Conservation (phyloP, 2,888 invertebrate species). For the Anagyrus pseudococci region DNA sequence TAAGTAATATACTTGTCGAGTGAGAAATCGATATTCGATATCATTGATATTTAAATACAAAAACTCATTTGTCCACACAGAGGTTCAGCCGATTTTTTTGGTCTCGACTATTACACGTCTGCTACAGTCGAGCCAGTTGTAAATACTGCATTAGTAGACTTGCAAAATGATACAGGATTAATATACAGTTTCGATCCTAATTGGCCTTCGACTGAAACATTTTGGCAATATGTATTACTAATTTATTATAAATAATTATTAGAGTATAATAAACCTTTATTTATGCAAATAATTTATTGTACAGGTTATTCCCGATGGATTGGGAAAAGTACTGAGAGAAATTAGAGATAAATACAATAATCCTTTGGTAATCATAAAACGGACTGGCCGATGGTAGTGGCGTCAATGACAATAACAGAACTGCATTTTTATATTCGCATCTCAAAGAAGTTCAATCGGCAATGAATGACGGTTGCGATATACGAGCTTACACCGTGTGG, state of each 20-base stretch:
- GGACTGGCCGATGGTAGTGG: slow-evolving; percentile 66
- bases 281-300: neutral
- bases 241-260: neutral
- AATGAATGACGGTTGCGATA: slow-evolving; percentile 57
- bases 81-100: slow-evolving; percentile 75
- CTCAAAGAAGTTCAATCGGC: slow-evolving; percentile 50
- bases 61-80: slow-evolving; percentile 33
- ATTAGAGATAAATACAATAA: slow-evolving; percentile 57
- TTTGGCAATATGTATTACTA: neutral
- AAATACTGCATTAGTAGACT: neutral
- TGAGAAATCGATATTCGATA: no score
- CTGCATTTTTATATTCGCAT: slow-evolving; percentile 48
- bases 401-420: slow-evolving; percentile 62
- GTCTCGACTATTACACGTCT: slow-evolving; percentile 77
- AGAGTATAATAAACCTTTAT: neutral
- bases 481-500: slow-evolving; percentile 62
- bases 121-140: slow-evolving; percentile 57
- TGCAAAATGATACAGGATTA: neutral
- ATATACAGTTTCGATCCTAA: neutral
- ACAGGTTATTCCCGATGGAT: slow-evolving; percentile 59
- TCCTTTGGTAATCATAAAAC: slow-evolving; percentile 62
- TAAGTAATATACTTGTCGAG: slow-evolving; percentile 5
- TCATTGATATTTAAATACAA: neutral
- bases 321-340: slow-evolving; percentile 56
- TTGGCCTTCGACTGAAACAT: neutral